A percentile compares a stretch with the other conserved stretches of the same genome.
Evolutionary conservation across 2,797 vertebrate species (phyloP).

Genomic region (Coluber constrictor): DNA sequence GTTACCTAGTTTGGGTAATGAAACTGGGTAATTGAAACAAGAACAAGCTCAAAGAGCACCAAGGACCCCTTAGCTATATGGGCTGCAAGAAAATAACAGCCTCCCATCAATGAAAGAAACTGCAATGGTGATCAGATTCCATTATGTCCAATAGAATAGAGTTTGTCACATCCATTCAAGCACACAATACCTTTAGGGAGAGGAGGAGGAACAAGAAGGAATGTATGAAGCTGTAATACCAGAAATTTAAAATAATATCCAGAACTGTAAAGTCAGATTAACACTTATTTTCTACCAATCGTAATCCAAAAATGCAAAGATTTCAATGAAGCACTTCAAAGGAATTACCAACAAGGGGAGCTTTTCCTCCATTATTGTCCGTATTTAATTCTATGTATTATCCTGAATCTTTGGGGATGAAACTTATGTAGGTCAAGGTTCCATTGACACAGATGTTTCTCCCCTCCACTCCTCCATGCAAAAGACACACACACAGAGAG

Average conservation of each 20-base stretch:
- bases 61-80: neutral
- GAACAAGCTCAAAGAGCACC: neutral
- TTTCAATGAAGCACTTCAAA: slow-evolving; percentile 4
- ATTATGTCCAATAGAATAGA: slow-evolving; percentile 25
- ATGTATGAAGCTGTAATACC: neutral
- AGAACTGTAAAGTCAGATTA: neutral
- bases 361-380: slow-evolving; percentile 50
- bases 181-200: neutral
- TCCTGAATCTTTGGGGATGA: slow-evolving; percentile 63
- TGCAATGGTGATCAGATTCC: neutral
- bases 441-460: slow-evolving; percentile 61
- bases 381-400: slow-evolving; percentile 61
- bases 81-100: neutral
- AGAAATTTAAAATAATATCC: neutral
- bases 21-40: neutral
- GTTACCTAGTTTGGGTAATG: neutral
- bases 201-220: neutral
- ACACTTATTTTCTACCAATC: neutral
- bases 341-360: slow-evolving; percentile 17
- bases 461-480: slow-evolving; percentile 20
- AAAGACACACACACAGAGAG: neutral
- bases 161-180: slow-evolving; percentile 43
- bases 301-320: neutral
- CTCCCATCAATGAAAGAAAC: neutral
- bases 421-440: slow-evolving; percentile 64